Conservation (phyloP, 2,113 vertebrate species). For the Chloebia gouldiae region DNA sequence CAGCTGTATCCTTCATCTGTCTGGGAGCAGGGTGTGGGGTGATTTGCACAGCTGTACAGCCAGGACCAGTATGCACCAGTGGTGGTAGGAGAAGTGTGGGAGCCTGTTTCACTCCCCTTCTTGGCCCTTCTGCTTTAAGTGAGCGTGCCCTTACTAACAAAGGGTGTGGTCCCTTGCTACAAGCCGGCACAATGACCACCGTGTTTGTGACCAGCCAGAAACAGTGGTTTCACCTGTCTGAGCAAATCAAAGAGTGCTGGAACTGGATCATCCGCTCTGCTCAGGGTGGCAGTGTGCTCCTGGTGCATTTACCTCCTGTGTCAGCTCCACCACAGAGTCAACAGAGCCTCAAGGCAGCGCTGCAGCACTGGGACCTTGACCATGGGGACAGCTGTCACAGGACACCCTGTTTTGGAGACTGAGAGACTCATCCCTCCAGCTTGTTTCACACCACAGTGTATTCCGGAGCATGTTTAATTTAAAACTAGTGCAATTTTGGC, state of each 20-base stretch:
- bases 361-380: neutral
- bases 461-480: neutral
- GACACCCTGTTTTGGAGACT: neutral
- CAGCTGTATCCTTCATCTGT: neutral
- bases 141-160: neutral
- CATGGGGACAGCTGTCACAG: neutral
- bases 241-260: neutral
- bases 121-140: neutral
- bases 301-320: neutral
- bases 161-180: neutral
- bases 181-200: neutral
- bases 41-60: neutral
- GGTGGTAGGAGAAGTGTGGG: neutral
- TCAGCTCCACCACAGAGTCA: neutral
- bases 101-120: neutral
- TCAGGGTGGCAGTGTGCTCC: neutral
- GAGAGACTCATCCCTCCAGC: neutral
- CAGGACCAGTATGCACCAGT: neutral
- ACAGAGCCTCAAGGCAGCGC: neutral
- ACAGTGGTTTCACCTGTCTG: neutral
- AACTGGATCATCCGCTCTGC: rapidly evolving
- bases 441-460: neutral
- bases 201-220: neutral
- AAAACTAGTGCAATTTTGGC: constrained; percentile 11
- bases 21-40: neutral